phyloP scores from a whole-genome alignment of 2,888 invertebrate species.

The Gryllus longicercus region DNA sequence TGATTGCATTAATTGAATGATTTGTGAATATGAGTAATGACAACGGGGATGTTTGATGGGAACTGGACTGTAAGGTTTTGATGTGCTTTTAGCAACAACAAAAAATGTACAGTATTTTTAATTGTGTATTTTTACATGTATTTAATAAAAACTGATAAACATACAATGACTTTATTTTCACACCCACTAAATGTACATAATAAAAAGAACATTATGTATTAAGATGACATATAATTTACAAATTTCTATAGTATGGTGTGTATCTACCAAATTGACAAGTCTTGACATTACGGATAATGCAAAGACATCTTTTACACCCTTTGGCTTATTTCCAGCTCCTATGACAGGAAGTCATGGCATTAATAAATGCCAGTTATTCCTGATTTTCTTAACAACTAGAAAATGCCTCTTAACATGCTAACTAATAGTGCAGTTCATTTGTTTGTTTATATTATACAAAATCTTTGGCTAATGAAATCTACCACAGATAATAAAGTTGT shows the following conservation, averaged over 20 bases:
- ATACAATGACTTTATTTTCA: conserved; percentile 1
- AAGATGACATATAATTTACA: neutral
- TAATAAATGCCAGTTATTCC: neutral
- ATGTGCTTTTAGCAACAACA: neutral
- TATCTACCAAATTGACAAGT: conserved; percentile 1
- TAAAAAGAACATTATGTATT: neutral
- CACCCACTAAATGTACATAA: neutral
- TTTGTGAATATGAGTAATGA: too few species aligned
- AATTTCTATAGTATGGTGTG: neutral
- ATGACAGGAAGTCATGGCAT: conserved; percentile 28
- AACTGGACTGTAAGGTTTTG: neutral
- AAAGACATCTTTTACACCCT: conserved; percentile 48
- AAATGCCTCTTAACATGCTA: conserved; percentile 19
- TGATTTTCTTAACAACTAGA: conserved; percentile 11
- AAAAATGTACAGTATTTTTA: neutral
- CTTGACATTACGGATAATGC: neutral
- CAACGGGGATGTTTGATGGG: neutral
- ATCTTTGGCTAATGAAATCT: conserved; percentile 19
- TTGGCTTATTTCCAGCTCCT: conserved; percentile 65
- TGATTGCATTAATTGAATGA: too few species aligned
- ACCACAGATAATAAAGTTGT: neutral
- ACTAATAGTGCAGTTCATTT: conserved; percentile 6
- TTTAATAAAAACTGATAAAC: conserved; percentile 6
- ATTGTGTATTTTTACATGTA: neutral
- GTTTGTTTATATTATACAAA: neutral